Base-by-base conservation (phyloP, 2,888 invertebrate species). In the Lymantria dispar region DNA sequence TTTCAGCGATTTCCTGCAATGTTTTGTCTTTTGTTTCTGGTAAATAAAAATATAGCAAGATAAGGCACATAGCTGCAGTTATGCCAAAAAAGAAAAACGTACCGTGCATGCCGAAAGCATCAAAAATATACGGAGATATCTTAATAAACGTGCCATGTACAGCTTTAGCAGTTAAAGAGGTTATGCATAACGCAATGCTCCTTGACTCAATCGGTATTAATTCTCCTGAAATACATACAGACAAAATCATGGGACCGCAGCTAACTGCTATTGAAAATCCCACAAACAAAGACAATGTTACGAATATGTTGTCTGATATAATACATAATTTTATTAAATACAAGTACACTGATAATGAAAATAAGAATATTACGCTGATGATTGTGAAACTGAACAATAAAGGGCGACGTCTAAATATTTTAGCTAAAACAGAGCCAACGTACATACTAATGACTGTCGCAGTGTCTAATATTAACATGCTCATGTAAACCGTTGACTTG, bases 381-480 rank as follows among this genome's bases (percentile, higher is more conserved):
- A 57, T 45, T 0, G 72, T 63, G 0, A 67, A 47, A 0, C 30
- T 37, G 11, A 74, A 31, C 11, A 72, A 57, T 13, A 75, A 49
- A 0, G 57, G 62, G 8, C 72, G 45, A 1, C 74, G 55, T 50
- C 54, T 67, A 0, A 68, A 29, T 31, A 58, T 22, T 29, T 52
- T 70, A 0, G 64, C 47, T n/a, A 74, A 14, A 12, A 43, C 48
- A 52, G 72, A 67, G 0, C 75, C 76, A 10, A 66, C 2, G 45
- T 71, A 72, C 67, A 70, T 69, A 29, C 68, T 64, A 0, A 65
- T 41, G 8, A 77, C 66, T 0, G 73, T 75, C 0, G 74, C 57
- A 0, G 68, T 73, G 29, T 78, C 76, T 31, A 78, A 52, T 40
- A 76, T 67, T 2, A 77, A 47, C 74, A 78, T 47, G 8, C 39